Conservation (phyloP, 2,113 vertebrate species). For the Onychostoma macrolepis region DNA sequence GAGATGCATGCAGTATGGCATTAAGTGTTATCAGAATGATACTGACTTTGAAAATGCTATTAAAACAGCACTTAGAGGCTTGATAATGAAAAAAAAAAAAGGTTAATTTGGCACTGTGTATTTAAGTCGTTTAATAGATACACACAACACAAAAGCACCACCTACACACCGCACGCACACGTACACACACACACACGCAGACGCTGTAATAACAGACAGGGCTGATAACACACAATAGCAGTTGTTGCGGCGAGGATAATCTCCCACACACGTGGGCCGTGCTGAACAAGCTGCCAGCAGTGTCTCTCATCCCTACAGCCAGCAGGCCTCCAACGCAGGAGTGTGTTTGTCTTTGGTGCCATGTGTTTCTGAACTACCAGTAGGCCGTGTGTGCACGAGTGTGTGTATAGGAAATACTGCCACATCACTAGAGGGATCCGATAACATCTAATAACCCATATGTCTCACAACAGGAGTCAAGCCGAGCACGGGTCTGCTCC, state of each 20-base stretch:
- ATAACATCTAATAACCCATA: constrained; percentile 19
- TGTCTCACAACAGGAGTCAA: neutral
- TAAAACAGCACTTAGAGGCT: neutral
- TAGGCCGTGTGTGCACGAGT: constrained; percentile 11
- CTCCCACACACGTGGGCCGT: constrained; percentile 48
- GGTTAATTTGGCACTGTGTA: constrained; percentile 7
- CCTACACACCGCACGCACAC: neutral
- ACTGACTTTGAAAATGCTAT: neutral
- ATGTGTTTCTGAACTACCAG: constrained; percentile 41
- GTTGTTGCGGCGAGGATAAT: constrained; percentile 51
- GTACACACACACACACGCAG: constrained; percentile 1
- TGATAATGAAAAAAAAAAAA: neutral
- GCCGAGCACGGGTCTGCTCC: neutral
- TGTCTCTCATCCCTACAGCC: constrained; percentile 50
- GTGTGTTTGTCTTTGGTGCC: constrained; percentile 29
- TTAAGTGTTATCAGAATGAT: neutral
- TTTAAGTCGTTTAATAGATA: constrained; percentile 13
- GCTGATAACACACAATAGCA: constrained; percentile 54
- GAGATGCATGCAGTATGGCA: neutral
- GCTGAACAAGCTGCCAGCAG: constrained; percentile 49
- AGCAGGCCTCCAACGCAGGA: constrained; percentile 38
- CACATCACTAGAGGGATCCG: constrained; percentile 16
- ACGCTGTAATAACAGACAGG: constrained; percentile 50
- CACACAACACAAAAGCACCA: constrained; percentile 10
- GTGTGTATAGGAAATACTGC: constrained; percentile 12